Evolutionary conservation across 1,140 invertebrate genomes (phyloP).

Genomic region (Drosophila micromelanica): DNA sequence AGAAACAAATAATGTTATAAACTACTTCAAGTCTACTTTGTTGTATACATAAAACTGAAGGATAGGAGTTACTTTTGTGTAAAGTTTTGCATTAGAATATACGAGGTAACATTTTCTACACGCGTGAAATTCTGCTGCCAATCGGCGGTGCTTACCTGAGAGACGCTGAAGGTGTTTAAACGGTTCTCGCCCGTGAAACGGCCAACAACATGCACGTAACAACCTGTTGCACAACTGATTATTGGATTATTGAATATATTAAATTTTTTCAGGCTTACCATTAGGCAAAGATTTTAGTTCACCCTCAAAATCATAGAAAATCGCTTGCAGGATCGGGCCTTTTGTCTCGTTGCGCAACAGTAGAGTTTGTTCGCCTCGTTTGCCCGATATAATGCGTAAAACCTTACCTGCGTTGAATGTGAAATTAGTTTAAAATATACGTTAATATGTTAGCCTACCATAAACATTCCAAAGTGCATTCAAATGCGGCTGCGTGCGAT

Average conservation of each 20-base stretch:
- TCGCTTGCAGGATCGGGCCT: slow-evolving; percentile 69
- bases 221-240: slow-evolving; percentile 36
- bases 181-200: slow-evolving; percentile 62
- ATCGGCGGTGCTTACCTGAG: slow-evolving; percentile 35
- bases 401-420: slow-evolving; percentile 47
- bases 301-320: slow-evolving; percentile 69
- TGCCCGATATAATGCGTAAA: slow-evolving; percentile 64
- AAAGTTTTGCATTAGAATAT: slow-evolving; percentile 63
- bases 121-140: slow-evolving; percentile 56
- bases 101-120: slow-evolving; percentile 62
- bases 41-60: too few relatives aligned
- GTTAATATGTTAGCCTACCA: slow-evolving; percentile 38
- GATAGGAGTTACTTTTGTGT: slow-evolving; percentile 32
- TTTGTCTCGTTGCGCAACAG: slow-evolving; percentile 55
- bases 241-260: background rate
- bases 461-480: slow-evolving; percentile 76
- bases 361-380: slow-evolving; percentile 57
- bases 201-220: slow-evolving; percentile 64
- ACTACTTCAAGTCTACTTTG: slow-evolving; percentile 8
- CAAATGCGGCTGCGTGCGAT: slow-evolving; percentile 56
- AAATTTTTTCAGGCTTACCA: slow-evolving; percentile 34
- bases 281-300: slow-evolving; percentile 23
- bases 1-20: slow-evolving; percentile 3
- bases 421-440: background rate
- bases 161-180: slow-evolving; percentile 59